phyloP scores from a whole-genome alignment of 2,797 vertebrate species.

The Aphelocoma californica region DNA sequence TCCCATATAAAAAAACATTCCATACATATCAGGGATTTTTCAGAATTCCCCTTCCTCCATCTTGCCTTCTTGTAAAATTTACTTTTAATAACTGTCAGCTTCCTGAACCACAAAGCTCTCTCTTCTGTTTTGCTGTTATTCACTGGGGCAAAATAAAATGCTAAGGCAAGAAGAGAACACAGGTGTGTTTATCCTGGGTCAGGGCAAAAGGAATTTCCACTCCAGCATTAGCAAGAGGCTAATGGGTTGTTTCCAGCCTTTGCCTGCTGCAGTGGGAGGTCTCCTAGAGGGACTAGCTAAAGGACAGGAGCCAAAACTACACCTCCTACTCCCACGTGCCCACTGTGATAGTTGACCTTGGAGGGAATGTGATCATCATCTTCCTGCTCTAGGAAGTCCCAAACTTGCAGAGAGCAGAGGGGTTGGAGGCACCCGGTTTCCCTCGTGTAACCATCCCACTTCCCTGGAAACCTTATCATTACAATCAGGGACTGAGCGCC shows the following conservation, averaged over 20 bases:
- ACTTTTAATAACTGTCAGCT: slow-evolving; percentile 58
- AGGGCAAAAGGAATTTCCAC: slow-evolving; percentile 8
- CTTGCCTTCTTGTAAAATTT: slow-evolving; percentile 49
- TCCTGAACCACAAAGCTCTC: slow-evolving; percentile 38
- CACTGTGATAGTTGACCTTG: neutral
- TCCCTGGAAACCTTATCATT: neutral
- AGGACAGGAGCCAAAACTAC: neutral
- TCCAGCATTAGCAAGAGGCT: neutral
- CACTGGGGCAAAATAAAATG: slow-evolving; percentile 8
- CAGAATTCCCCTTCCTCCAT: neutral
- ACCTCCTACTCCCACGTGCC: neutral
- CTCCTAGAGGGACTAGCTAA: neutral
- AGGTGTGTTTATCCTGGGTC: slow-evolving; percentile 48
- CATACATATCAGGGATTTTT: slow-evolving; percentile 45
- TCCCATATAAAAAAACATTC: slow-evolving; percentile 52
- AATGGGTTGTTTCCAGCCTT: neutral
- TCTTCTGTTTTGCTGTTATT: slow-evolving; percentile 35
- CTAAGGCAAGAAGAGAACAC: neutral
- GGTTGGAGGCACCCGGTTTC: neutral
- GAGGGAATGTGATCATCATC: neutral
- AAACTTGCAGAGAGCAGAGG: neutral
- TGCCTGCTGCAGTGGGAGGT: neutral
- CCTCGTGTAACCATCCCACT: neutral
- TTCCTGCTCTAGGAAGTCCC: neutral
- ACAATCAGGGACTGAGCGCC: neutral